Percentiles rank a stretch among this genome's conserved stretches.
These are phyloP conservation scores for Lipotes vexillifer DNA, from an alignment of 2,113 vertebrate genomes.

Conservation along the genomic window DNA sequence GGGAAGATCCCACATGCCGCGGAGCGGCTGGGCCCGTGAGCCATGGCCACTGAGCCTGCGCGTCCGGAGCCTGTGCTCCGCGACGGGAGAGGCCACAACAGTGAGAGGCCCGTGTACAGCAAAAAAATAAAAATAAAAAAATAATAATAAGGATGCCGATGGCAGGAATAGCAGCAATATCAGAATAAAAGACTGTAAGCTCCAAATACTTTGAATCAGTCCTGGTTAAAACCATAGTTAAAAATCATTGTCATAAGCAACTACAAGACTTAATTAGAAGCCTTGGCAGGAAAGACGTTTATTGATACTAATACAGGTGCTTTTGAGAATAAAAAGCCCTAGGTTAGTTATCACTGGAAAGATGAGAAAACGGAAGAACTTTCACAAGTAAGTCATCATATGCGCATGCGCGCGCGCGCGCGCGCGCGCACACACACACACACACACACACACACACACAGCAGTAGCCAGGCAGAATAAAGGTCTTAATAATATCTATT, in stretches of 20 bases:
- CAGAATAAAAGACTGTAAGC: background rate
- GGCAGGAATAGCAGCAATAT: background rate
- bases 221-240: background rate
- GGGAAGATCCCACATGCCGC: no score
- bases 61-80: no score
- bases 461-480: background rate
- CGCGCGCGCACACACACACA: no score
- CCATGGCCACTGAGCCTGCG: no score
- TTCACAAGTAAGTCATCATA: background rate
- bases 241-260: background rate
- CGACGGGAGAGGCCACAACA: no score
- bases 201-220: background rate
- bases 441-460: rapidly evolving
- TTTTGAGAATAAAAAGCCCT: background rate
- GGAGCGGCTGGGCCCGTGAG: no score
- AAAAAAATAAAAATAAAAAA: no score
- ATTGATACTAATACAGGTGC: background rate
- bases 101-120: no score
- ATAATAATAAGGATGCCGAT: background rate
- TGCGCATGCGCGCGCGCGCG: background rate
- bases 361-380: background rate
- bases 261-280: background rate
- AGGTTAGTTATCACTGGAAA: background rate
- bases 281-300: background rate
- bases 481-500: background rate